Percentiles rank a stretch among this genome's conserved stretches.
phyloP scores from a whole-genome alignment of 2,797 vertebrate species.

The Acanthurus leucopareius region DNA sequence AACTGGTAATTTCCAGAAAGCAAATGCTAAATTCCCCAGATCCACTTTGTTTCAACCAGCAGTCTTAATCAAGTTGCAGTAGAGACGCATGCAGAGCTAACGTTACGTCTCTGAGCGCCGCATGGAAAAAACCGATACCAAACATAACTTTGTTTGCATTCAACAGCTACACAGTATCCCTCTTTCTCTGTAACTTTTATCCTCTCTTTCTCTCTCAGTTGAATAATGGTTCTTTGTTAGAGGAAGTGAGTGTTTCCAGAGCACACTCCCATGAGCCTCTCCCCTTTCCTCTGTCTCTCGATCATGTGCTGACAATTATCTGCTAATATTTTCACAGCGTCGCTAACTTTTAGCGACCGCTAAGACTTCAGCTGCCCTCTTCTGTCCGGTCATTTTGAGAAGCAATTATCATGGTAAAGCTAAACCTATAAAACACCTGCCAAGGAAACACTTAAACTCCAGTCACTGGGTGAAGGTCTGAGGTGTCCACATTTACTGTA shows the following conservation, averaged over 20 bases:
- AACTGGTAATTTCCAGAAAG: too few species aligned
- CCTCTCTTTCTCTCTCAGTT: conserved; percentile 6
- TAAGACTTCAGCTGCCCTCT: conserved; percentile 10
- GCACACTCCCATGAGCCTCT: conserved; percentile 11
- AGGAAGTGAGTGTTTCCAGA: conserved; percentile 2
- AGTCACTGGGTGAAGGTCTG: conserved; percentile 3
- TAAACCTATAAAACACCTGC: conserved; percentile 22
- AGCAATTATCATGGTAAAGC: conserved; percentile 41
- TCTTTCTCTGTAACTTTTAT: not conserved
- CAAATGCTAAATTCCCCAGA: too few species aligned
- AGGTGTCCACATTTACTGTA: conserved; percentile 20
- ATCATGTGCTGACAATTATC: conserved; percentile 31
- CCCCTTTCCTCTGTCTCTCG: not conserved
- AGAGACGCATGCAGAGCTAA: too few species aligned
- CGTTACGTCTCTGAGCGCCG: too few species aligned
- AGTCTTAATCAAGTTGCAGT: too few species aligned
- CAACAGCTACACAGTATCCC: not conserved
- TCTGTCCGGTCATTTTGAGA: conserved; percentile 26
- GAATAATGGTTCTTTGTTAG: conserved; percentile 9
- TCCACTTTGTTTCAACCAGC: too few species aligned
- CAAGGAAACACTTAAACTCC: not conserved
- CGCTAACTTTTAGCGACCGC: conserved; percentile 18
- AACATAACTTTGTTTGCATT: too few species aligned
- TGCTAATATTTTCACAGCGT: conserved; percentile 15
- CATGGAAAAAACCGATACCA: too few species aligned